phyloP scores from a whole-genome alignment of 2,888 invertebrate genomes.

The Gymnosoma rotundatum region DNA sequence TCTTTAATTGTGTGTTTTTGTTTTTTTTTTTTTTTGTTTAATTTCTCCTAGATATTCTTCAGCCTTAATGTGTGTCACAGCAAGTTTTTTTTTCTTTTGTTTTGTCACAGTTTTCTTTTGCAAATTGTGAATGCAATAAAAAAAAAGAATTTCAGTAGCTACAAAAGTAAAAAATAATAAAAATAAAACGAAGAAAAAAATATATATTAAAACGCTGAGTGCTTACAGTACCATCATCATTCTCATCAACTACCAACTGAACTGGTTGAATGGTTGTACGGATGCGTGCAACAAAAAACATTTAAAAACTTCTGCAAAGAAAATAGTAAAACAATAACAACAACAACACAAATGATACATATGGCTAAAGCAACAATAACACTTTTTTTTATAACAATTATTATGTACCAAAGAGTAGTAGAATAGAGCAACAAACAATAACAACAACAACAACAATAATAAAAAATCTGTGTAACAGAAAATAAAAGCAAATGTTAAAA shows the following conservation, averaged over 20 bases:
- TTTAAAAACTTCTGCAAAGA: constrained; percentile 23
- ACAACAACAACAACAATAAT: constrained; percentile 26
- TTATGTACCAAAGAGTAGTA: constrained; percentile 11
- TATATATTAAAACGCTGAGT: constrained; percentile 60
- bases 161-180: constrained; percentile 21
- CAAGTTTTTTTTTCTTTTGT: constrained; percentile 8
- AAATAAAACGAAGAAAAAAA: too few relatives aligned
- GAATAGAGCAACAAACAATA: constrained; percentile 41
- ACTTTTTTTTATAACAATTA: constrained; percentile 38
- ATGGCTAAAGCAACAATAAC: constrained; percentile 27
- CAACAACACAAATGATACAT: constrained; percentile 29
- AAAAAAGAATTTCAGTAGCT: constrained; percentile 36
- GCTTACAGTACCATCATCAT: constrained; percentile 51
- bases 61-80: constrained; percentile 40
- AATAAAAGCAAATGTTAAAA: constrained; percentile 62
- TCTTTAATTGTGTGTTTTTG: not conserved
- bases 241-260: constrained; percentile 29
- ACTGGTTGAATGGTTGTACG: constrained; percentile 27
- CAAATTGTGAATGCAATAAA: not conserved
- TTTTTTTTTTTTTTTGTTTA: too few relatives aligned
- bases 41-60: not conserved
- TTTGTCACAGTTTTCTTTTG: constrained; percentile 23
- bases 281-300: constrained; percentile 20
- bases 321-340: constrained; percentile 17
- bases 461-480: constrained; percentile 37